phyloP scores from a whole-genome alignment of 2,888 invertebrate genomes.

The Odontocolon sp. region DNA sequence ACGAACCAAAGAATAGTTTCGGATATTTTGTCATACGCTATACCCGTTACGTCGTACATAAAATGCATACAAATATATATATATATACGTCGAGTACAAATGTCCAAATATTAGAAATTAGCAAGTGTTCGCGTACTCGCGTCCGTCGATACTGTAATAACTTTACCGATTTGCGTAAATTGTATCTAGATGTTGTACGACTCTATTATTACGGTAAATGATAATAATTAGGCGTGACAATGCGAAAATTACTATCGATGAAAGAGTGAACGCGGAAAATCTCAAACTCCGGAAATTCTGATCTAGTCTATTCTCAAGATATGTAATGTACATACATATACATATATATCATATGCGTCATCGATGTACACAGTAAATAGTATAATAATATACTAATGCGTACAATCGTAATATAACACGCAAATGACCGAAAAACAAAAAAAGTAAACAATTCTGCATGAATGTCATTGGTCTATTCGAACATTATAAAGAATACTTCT shows the following conservation, averaged over 20 bases:
- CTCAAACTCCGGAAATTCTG: conserved; percentile 18
- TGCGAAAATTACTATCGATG: neutral
- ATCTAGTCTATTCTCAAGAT: conserved; percentile 44
- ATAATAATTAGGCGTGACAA: neutral
- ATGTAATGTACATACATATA: conserved; percentile 20
- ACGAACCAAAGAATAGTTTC: conserved; percentile 61
- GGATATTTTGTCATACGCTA: conserved; percentile 75
- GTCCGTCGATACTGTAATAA: conserved; percentile 15
- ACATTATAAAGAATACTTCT: no score
- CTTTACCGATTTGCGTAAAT: conserved; percentile 5
- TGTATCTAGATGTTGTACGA: conserved; percentile 15
- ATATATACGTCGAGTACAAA: conserved; percentile 74
- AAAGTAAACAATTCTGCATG: no score
- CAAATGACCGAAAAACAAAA: neutral
- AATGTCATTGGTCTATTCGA: no score
- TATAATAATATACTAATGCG: conserved; percentile 20
- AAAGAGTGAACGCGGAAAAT: no score
- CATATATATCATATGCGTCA: conserved; percentile 27
- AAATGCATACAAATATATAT: conserved; percentile 1
- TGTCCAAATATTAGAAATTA: conserved; percentile 67
- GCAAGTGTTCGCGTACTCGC: conserved; percentile 25
- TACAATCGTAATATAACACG: no score
- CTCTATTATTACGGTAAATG: neutral
- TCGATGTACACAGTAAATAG: conserved; percentile 43
- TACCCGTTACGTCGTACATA: conserved; percentile 46